Conservation (phyloP, 2,888 invertebrate species). For the Pogonocherus hispidulus region DNA sequence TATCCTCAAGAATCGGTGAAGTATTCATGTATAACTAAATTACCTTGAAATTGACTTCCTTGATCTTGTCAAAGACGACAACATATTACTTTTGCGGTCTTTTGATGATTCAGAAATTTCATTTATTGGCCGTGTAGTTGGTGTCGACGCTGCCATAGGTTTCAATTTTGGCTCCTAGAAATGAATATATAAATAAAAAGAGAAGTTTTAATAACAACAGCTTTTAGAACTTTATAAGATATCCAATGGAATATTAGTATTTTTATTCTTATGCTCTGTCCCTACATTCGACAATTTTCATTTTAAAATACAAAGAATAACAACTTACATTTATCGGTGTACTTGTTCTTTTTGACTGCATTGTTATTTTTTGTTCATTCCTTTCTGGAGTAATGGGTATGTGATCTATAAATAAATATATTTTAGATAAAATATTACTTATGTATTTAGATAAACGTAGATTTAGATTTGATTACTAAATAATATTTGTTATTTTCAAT, state of each 20-base stretch:
- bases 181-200: background rate
- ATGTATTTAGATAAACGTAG: too few relatives aligned
- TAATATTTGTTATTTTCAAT: too few relatives aligned
- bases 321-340: slow-evolving; percentile 52
- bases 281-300: too few relatives aligned
- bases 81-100: background rate
- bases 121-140: slow-evolving; percentile 16
- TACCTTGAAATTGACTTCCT: slow-evolving; percentile 22
- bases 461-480: too few relatives aligned
- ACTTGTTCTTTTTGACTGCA: slow-evolving; percentile 49
- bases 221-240: too few relatives aligned
- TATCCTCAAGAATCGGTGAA: too few relatives aligned
- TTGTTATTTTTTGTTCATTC: slow-evolving; percentile 23
- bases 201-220: background rate
- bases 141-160: slow-evolving; percentile 48
- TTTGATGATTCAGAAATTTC: background rate
- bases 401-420: slow-evolving; percentile 24
- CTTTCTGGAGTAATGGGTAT: slow-evolving; percentile 32
- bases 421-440: too few relatives aligned
- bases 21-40: background rate
- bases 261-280: too few relatives aligned
- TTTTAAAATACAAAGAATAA: too few relatives aligned
- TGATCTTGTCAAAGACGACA: slow-evolving; percentile 21
- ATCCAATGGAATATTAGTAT: too few relatives aligned
- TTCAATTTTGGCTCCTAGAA: slow-evolving; percentile 44